These are phyloP conservation scores for Brachyopa scutellaris DNA, from an alignment of 2,888 invertebrate species.

Conservation along the genomic window DNA sequence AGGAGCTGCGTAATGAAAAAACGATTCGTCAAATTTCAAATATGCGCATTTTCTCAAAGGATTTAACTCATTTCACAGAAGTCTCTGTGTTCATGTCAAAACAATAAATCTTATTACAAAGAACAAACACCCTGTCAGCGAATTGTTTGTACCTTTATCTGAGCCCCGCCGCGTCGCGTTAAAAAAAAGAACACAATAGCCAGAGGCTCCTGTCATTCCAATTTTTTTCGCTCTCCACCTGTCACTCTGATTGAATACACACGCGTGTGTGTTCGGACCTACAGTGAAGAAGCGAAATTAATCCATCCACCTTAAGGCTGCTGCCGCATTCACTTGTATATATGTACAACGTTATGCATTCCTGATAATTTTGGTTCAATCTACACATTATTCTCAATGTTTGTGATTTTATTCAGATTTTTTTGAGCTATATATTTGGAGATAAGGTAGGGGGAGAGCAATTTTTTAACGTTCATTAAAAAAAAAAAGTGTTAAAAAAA, in stretches of 20 bases:
- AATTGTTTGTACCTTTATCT: constrained; percentile 2
- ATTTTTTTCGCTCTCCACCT: not conserved
- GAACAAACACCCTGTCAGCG: constrained; percentile 16
- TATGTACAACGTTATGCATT: no score
- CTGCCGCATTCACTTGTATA: constrained; percentile 9
- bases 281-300: constrained; percentile 3
- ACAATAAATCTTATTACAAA: constrained; percentile 3
- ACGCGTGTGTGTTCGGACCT: not conserved
- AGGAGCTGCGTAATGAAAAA: no score
- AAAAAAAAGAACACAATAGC: constrained; percentile 21
- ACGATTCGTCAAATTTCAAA: no score
- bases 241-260: constrained; percentile 10
- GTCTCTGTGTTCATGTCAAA: constrained; percentile 10
- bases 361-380: no score
- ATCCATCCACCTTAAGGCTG: constrained; percentile 9
- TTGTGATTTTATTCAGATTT: no score
- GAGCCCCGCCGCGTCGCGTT: not conserved
- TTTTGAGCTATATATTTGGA: no score
- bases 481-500: no score
- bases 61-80: not conserved
- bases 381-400: no score
- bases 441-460: no score
- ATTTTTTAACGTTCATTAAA: no score
- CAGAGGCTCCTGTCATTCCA: not conserved
- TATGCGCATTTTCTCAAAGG: no score